Conservation (phyloP, 2,797 vertebrate genomes). For the Acestrorhynchus altus region DNA sequence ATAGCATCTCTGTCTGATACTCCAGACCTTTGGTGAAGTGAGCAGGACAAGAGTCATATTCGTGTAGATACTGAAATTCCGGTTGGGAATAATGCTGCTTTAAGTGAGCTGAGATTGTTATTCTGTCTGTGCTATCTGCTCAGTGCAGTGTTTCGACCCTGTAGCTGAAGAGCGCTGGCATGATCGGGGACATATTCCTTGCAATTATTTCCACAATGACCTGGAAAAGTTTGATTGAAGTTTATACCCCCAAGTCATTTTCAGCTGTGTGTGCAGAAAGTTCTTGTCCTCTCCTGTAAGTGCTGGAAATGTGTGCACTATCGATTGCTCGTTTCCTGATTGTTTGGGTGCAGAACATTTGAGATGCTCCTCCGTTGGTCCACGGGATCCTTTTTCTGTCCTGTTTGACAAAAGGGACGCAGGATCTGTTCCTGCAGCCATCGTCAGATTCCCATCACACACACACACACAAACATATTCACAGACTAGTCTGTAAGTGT, state of each 20-base stretch:
- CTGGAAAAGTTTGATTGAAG: slow-evolving; percentile 14
- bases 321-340: neutral
- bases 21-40: too few species aligned
- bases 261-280: slow-evolving; percentile 7
- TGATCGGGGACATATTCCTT: neutral
- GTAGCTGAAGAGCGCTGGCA: neutral
- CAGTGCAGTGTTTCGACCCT: neutral
- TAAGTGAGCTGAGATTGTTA: neutral
- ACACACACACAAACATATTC: neutral
- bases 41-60: too few species aligned
- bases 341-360: neutral
- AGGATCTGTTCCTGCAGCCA: neutral
- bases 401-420: neutral
- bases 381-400: neutral
- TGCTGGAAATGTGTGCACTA: neutral
- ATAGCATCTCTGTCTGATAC: too few species aligned
- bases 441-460: slow-evolving; percentile 37
- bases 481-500: neutral
- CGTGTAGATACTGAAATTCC: too few species aligned
- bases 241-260: neutral
- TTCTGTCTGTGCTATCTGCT: neutral
- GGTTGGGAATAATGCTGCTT: too few species aligned
- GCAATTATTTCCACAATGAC: neutral
- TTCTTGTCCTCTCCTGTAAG: neutral
- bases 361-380: neutral